Evolutionary conservation across 2,113 vertebrate species (phyloP), one percentile per base, ranked within the genome.

Genomic region (Halichoeres trimaculatus): DNA sequence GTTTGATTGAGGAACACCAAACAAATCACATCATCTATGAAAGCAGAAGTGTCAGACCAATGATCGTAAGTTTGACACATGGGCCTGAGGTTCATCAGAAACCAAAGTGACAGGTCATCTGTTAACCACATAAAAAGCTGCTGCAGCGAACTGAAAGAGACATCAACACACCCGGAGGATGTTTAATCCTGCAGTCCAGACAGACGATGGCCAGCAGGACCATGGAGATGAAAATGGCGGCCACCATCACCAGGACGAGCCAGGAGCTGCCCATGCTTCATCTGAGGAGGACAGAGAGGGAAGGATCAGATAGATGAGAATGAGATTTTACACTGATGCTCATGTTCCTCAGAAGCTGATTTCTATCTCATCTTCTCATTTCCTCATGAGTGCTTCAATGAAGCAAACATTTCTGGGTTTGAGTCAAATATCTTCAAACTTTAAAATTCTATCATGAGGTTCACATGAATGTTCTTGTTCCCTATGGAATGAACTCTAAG

Each of bases 181-280:
- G 60, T 48, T 61, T 63, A 24, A 54, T 68, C 40, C 84, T 47
- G 50, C 90, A 91, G 67, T 71, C 19, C 48, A 91, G 16, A 22
- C 90, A 91, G 22, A 60, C 14, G 6, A 63, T 3, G 0, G 30
- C 43, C 56, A 91, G 69, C 1, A 90, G 41, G 2, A 85, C 54
- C 4, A 43, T 1, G 41, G 75, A 75, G 10, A 75, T 1, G 0
- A 88, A 13, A 58, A 85, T 0, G 14, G 72, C 51, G 0, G 4
- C 57, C 1, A 24, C 19, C 50, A 78, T 0, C 0, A 84, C 2
- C 51, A 59, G 1, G 5, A 61, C 2, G 10, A 74, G 6, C 78
- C 58, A 88, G 47, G 66, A 41, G 38, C 6, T 1, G 0, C 36
- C 74, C 88, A 90, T 88, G n/a, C 8, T 57, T 72, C 54, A 74